Evolutionary conservation across 2,113 vertebrate species (phyloP).

Genomic region (Oryzias celebensis): DNA sequence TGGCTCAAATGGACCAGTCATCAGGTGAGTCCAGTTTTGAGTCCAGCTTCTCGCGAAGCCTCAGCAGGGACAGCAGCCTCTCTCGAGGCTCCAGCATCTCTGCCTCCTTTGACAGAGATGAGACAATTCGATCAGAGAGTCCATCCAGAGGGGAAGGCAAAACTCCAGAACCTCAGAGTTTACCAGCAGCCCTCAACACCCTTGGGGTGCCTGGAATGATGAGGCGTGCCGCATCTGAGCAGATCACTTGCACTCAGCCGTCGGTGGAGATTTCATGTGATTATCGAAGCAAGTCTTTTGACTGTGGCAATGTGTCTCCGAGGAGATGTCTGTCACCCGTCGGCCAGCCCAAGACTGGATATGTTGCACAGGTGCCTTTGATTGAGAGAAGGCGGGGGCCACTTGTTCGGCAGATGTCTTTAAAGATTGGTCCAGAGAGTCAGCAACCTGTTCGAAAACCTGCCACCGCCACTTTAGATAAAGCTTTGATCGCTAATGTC

Average conservation of each 20-base stretch:
- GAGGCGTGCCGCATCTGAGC: conserved; percentile 92
- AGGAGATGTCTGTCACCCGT: conserved; percentile 69
- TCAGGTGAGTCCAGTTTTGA: conserved; percentile 93
- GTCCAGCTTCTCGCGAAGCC: conserved; percentile 90
- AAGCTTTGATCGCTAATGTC: conserved; percentile 60
- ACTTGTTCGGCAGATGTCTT: conserved; percentile 92
- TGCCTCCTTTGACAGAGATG: conserved; percentile 91
- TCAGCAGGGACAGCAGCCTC: conserved; percentile 93
- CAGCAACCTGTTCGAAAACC: conserved; percentile 76
- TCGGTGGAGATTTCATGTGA: conserved; percentile 86
- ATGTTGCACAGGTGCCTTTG: conserved; percentile 83
- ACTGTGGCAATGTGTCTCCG: conserved; percentile 85
- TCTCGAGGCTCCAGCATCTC: conserved; percentile 94
- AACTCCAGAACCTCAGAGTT: conserved; percentile 80
- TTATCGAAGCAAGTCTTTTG: conserved; percentile 95
- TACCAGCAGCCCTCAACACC: conserved; percentile 81
- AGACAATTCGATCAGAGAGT: conserved; percentile 82
- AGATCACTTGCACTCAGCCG: conserved; percentile 86
- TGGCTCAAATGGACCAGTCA: conserved; percentile 94
- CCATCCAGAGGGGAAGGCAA: conserved; percentile 82
- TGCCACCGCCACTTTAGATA: conserved; percentile 69
- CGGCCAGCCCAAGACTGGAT: conserved; percentile 70
- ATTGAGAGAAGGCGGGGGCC: conserved; percentile 94
- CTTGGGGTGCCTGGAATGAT: conserved; percentile 89
- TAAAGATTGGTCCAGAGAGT: conserved; percentile 89